Base-by-base conservation (phyloP, 1,140 invertebrate genomes). In the Drosophila lacertosa region DNA sequence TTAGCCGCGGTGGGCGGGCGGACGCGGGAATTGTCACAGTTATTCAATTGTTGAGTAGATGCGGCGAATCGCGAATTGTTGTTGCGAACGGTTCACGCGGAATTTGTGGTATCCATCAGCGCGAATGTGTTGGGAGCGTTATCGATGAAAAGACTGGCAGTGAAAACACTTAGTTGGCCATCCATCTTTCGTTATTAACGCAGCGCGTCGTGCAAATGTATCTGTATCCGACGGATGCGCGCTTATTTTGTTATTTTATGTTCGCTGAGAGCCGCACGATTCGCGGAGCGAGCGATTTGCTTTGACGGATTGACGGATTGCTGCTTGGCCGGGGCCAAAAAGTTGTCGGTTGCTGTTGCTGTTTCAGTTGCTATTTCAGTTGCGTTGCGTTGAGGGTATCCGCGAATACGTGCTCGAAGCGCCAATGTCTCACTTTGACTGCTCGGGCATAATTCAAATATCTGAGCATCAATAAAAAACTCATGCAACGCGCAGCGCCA, bases 341-440 rank as follows among this genome's bases (percentile, higher is more conserved):
- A 53, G 32, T 60, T 64, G 55, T 69, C 40, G 22, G 60, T 69
- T 64, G 35, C 50, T 37, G 42, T 51, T 48, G 37, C 18, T 3
- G 55, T 65, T 47, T 48, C 35, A 18, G 39, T 57, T 29, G 2
- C 22, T 62, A 35, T 48, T 33, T 62, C 26, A 10, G 44, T 60
- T 60, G 18, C 32, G 16, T 35, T 54, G 53, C 66, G 50, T 55
- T 75, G 58, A 83, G 55, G 80, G 82, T 77, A 82, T 88, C 88
- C 90, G 90, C 84, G 88, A 84, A 74, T 91, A 91, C 90, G 90
- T 91, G 90, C 86, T 91, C 76, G 75, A 91, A 81, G 88, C 90
- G 91, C 90, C 88, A 91, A 91, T 82, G 90, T 90, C 90, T 91
- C 84, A 84, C 77, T 91, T 91, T 91, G 91, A 91, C 90, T 91